A percentile compares a stretch with the other conserved stretches of the same genome.
phyloP scores from a whole-genome alignment of 1,140 invertebrate genomes.

The Tenebrio molitor region DNA sequence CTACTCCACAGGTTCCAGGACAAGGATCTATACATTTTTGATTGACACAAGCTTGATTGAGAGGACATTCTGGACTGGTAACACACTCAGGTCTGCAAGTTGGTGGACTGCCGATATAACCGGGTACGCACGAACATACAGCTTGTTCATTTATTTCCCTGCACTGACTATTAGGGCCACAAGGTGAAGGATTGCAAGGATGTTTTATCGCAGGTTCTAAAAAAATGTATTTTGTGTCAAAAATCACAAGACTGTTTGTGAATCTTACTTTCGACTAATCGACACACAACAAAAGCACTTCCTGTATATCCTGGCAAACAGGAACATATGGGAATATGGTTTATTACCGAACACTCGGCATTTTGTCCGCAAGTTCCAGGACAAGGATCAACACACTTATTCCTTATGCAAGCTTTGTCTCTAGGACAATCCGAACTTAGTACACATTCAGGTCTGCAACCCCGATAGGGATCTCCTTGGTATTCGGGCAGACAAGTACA shows the following conservation, averaged over 20 bases:
- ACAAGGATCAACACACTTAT: constrained; percentile 75
- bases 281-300: constrained; percentile 70
- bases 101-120: constrained; percentile 76
- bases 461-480: constrained; percentile 69
- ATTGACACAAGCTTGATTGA: constrained; percentile 76
- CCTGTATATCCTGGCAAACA: constrained; percentile 72
- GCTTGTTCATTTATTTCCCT: constrained; percentile 72
- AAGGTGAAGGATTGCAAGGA: constrained; percentile 76
- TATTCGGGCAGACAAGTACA: constrained; percentile 70
- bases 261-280: constrained; percentile 69
- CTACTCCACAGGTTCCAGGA: constrained; percentile 73
- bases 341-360: constrained; percentile 73
- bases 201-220: constrained; percentile 62
- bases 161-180: constrained; percentile 80
- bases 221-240: constrained; percentile 27
- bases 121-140: constrained; percentile 76
- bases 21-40: constrained; percentile 83
- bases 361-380: constrained; percentile 73
- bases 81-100: constrained; percentile 78
- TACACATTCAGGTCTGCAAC: constrained; percentile 74
- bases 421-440: constrained; percentile 73
- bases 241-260: constrained; percentile 66
- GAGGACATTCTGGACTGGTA: constrained; percentile 76
- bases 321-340: constrained; percentile 75
- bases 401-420: constrained; percentile 72